Base-by-base conservation (phyloP, 2,113 vertebrate species). In the Scortum barcoo region DNA sequence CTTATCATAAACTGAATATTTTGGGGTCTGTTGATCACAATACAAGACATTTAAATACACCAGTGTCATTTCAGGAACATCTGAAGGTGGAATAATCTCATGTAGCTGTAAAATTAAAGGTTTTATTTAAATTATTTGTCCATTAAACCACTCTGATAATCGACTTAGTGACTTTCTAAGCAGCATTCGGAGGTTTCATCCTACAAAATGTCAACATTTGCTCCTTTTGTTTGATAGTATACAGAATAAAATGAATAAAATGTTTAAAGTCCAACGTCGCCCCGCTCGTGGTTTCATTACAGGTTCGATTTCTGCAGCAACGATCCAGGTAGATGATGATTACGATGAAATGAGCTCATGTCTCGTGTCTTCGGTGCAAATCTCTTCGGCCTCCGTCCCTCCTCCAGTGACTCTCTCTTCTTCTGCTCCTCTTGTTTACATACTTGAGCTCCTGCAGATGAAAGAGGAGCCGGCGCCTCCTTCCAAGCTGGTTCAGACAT, bases 401-500 rank as follows among this genome's bases (percentile, higher is more conserved):
- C 48, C 66, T 76, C 38, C 36, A 50, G 24, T 50, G 58, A 36
- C 11, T 74, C 57, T 46, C 12, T 0, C 20, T 66, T 19, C 44
- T 38, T 3, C 71, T 54, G 65, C 76, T 79, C 44, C 68, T 76
- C 9, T 61, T 92, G 89, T 93, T 93, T 92, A 91, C 92, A 91
- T 93, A 86, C 78, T 80, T 69, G 40, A 76, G 70, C 74, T 79
- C 50, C 77, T 58, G 83, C 82, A 91, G 84, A 93, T 93, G 92
- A 92, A 93, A 91, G 85, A 60, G 51, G 68, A 89, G 84, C 86
- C 46, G 54, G 77, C 54, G 53, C 82, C 83, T 88, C 86, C 74
- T 74, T 57, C 73, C 89, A 87, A 87, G 89, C 90, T 75, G 78
- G 90, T 88, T 89, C 90, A 91, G 90, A 91, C 90, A 89, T 85